A percentile compares a stretch with the other conserved stretches of the same genome.
Conservation (phyloP, 2,113 vertebrate species). For the Amphilophus citrinellus region DNA sequence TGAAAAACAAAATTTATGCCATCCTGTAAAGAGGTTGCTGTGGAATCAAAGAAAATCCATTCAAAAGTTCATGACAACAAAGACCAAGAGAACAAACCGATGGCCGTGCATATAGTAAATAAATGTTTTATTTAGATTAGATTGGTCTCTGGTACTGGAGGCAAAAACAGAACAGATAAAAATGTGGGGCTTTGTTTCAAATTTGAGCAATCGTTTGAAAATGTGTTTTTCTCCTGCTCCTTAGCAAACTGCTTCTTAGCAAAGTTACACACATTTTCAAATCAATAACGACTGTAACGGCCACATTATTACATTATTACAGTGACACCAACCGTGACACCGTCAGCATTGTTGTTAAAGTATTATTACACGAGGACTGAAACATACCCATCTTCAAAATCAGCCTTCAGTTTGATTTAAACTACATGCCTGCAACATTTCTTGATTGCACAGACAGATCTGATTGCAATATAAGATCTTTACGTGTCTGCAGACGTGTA, state of each 20-base stretch:
- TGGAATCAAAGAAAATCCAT: not conserved
- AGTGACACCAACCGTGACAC: not conserved
- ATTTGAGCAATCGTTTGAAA: rapidly evolving
- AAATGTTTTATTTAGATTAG: not conserved
- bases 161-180: not conserved
- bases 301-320: not conserved
- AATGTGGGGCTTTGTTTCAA: not conserved
- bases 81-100: not conserved
- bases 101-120: not conserved
- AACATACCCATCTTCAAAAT: not conserved
- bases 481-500: too few species aligned
- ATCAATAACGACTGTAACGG: not conserved
- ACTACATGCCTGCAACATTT: not conserved
- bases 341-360: too few species aligned
- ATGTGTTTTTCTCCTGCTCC: not conserved
- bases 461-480: too few species aligned
- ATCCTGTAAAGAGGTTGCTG: not conserved
- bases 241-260: too few species aligned
- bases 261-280: not conserved
- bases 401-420: not conserved
- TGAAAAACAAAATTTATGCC: not conserved
- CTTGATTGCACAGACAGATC: not conserved
- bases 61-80: not conserved
- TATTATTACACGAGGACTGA: not conserved
- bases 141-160: not conserved